phyloP scores from a whole-genome alignment of 2,888 invertebrate species.

The Ernsta delagoae region DNA sequence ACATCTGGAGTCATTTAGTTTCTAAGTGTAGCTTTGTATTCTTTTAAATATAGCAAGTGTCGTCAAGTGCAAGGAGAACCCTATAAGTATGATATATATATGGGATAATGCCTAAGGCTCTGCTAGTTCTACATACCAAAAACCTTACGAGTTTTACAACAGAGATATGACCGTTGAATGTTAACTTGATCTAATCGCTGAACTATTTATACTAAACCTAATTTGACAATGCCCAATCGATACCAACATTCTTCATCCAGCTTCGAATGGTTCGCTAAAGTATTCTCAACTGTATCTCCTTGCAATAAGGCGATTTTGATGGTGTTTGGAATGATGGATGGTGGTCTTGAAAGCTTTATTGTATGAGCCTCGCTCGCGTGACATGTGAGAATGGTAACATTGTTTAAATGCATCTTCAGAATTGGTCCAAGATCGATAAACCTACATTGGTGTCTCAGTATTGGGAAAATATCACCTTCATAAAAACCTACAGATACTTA shows the following conservation, averaged over 20 bases:
- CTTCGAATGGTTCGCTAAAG: not conserved
- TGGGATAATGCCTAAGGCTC: not conserved
- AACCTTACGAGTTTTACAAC: constrained; percentile 14
- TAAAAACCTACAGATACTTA: too few relatives aligned
- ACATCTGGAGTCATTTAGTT: too few relatives aligned
- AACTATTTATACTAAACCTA: constrained; percentile 65
- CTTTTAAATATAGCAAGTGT: too few relatives aligned
- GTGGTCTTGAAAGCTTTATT: constrained; percentile 25
- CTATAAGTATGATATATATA: too few relatives aligned
- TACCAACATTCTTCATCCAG: constrained; percentile 42
- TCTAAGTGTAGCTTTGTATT: too few relatives aligned
- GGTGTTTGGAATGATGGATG: not conserved
- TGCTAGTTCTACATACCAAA: constrained; percentile 11
- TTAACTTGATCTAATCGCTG: constrained; percentile 49
- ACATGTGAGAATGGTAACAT: constrained; percentile 30
- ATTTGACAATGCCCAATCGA: constrained; percentile 53
- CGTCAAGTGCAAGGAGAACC: too few relatives aligned
- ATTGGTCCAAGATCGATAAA: constrained; percentile 17
- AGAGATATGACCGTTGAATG: constrained; percentile 55
- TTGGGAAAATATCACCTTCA: too few relatives aligned
- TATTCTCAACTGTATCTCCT: constrained; percentile 37
- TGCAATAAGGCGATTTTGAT: constrained; percentile 13
- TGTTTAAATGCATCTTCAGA: constrained; percentile 23
- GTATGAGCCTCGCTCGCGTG: constrained; percentile 31
- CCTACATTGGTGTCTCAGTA: constrained; percentile 6